A percentile compares a stretch with the other conserved stretches of the same genome.
phyloP scores from a whole-genome alignment of 1,140 invertebrate species.

The Ips typographus region DNA sequence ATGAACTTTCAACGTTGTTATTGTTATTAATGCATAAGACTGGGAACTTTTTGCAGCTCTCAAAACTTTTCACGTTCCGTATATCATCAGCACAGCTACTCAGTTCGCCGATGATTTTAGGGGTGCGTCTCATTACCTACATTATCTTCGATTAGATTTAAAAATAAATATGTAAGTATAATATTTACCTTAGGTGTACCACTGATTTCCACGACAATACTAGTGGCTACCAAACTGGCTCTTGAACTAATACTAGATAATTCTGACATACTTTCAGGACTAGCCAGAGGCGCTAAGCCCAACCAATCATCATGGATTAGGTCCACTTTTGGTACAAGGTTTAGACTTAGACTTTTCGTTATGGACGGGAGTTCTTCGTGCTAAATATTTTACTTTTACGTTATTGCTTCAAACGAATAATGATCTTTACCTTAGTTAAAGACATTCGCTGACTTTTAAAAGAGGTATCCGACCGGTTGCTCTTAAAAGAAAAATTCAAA shows the following conservation, averaged over 20 bases:
- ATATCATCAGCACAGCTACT: constrained; percentile 67
- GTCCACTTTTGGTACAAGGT: constrained; percentile 52
- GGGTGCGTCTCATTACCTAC: constrained; percentile 61
- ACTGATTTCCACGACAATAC: constrained; percentile 35
- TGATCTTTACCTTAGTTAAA: constrained; percentile 22
- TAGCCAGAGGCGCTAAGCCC: constrained; percentile 75
- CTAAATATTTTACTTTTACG: constrained; percentile 2
- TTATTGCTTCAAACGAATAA: background rate
- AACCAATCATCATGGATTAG: constrained; percentile 65
- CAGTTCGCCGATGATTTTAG: constrained; percentile 65
- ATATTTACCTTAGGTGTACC: constrained; percentile 35
- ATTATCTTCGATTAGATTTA: constrained; percentile 1
- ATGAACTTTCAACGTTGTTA: constrained; percentile 42
- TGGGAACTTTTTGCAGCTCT: constrained; percentile 50
- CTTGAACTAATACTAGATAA: constrained; percentile 67
- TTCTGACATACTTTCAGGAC: constrained; percentile 82
- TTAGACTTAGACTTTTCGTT: constrained; percentile 44
- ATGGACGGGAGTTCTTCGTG: constrained; percentile 34
- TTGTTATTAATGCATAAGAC: constrained; percentile 35
- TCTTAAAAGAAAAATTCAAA: constrained; percentile 29
- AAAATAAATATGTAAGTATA: background rate
- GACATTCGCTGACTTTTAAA: constrained; percentile 30
- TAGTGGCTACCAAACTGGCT: constrained; percentile 51
- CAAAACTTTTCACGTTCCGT: constrained; percentile 60
- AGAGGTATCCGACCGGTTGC: constrained; percentile 34